Base-by-base conservation (phyloP, 2,797 vertebrate species). In the Sebastes diaconus region DNA sequence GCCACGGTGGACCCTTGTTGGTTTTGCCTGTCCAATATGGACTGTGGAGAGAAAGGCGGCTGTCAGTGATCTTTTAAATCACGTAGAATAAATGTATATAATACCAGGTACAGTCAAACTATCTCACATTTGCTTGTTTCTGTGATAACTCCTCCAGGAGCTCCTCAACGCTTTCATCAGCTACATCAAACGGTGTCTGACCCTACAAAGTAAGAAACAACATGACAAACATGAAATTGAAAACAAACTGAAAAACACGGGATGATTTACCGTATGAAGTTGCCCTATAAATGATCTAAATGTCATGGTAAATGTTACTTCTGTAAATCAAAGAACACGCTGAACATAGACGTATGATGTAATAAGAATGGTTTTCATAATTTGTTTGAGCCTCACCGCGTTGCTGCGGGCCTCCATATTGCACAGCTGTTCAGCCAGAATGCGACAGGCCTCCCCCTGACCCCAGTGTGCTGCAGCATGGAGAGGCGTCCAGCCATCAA, bases 391-490 rank as follows among this genome's bases (percentile, higher is more conserved):
- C 10, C 96, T 96, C 86, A 98, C 97, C 92, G 95, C 96, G 0
- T 97, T 96, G 85, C 97, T 98, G 79, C 93, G 94, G 0, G 96
- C 95, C 77, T 97, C 97, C 97, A 98, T 98, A 83, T 97, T 96
- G 81, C 97, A 98, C 11, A 97, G 94, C 10, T 97, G 95, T 80
- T 98, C 97, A 0, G 96, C 97, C 78, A 98, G 93, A 36, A 98
- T 88, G 61, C 93, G 89, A 77, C 97, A 98, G 73, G 97, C 97
- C 3, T 98, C 97, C 4, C 95, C 95, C 83, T 98, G 97, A 1
- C 97, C 97, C 97, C 97, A 98, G 92, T 98, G 97, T 3, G 97
- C 96, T 0, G 97, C 97, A 0, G 97, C 97, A 0, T 98, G 97
- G 46, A 98, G 95, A 3, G 97, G 97, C 0, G 97, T 97, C 97